Conservation (phyloP, 92 coral and sea anemone genomes). For the Heteractis magnifica region DNA sequence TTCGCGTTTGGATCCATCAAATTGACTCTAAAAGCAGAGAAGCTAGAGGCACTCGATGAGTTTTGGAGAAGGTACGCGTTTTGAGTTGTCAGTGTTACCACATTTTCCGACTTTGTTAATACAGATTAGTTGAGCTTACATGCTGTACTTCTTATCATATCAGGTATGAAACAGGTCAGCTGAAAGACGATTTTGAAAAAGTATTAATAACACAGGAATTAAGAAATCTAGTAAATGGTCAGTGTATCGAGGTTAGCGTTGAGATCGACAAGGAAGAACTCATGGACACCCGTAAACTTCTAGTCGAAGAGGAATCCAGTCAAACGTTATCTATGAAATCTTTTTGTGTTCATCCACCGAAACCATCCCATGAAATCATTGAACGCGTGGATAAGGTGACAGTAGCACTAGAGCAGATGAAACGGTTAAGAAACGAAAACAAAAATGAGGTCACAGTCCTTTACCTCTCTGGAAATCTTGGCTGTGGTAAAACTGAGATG, state of each 20-base stretch:
- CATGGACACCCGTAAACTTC: neutral
- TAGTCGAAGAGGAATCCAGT: neutral
- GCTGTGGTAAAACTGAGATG: slow-evolving; percentile 51
- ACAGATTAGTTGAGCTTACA: too few species aligned
- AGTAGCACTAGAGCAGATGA: slow-evolving; percentile 5
- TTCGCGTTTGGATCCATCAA: neutral
- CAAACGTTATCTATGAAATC: neutral
- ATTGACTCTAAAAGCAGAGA: neutral
- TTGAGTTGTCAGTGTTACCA: too few species aligned
- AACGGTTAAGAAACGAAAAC: slow-evolving; percentile 6
- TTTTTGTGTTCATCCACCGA: slow-evolving; percentile 29
- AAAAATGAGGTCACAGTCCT: slow-evolving; percentile 17
- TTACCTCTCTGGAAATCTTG: slow-evolving; percentile 45
- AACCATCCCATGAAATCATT: slow-evolving; percentile 32
- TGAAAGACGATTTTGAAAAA: neutral
- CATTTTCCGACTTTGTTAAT: too few species aligned
- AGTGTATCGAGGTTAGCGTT: neutral
- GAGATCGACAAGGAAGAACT: neutral
- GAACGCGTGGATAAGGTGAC: slow-evolving; percentile 19
- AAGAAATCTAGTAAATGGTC: neutral
- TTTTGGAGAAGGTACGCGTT: neutral
- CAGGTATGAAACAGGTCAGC: slow-evolving; percentile 3
- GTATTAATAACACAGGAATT: neutral
- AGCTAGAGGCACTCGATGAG: neutral
- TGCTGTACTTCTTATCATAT: too few species aligned